phyloP scores from a whole-genome alignment of 2,797 vertebrate genomes.

The Manis javanica region DNA sequence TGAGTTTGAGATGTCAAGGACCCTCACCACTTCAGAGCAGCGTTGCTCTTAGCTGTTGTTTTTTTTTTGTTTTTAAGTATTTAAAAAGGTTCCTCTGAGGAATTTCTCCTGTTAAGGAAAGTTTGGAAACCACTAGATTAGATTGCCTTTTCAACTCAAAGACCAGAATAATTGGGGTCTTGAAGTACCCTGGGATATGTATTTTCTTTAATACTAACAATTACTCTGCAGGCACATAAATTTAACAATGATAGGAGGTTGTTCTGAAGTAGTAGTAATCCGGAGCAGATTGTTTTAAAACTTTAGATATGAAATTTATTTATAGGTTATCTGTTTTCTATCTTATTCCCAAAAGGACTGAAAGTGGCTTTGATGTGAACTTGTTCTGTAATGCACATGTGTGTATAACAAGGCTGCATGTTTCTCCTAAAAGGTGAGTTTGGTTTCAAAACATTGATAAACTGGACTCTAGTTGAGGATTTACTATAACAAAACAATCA shows the following conservation, averaged over 20 bases:
- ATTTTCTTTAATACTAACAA: not conserved
- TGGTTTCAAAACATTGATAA: constrained; percentile 36
- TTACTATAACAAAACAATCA: not conserved
- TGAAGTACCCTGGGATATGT: not conserved
- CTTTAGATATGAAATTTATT: not conserved
- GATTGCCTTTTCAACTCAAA: not conserved
- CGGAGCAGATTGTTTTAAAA: constrained; percentile 25
- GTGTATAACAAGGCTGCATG: not conserved
- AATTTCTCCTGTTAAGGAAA: not conserved
- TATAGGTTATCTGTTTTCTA: not conserved
- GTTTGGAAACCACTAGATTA: not conserved
- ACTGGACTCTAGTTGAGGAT: not conserved
- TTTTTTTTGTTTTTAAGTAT: not conserved
- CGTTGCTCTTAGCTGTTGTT: not conserved
- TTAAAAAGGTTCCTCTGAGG: not conserved
- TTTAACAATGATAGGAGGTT: not conserved
- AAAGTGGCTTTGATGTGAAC: constrained; percentile 22
- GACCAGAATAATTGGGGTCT: not conserved
- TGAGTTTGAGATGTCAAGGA: not conserved
- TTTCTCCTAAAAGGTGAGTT: not conserved
- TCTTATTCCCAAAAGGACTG: not conserved
- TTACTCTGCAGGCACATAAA: not conserved
- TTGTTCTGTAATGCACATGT: not conserved
- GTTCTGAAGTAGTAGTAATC: not conserved
- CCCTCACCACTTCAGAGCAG: not conserved